These are phyloP conservation scores for Perdita meconis DNA, from an alignment of 2,888 invertebrate species.

Conservation along the genomic window DNA sequence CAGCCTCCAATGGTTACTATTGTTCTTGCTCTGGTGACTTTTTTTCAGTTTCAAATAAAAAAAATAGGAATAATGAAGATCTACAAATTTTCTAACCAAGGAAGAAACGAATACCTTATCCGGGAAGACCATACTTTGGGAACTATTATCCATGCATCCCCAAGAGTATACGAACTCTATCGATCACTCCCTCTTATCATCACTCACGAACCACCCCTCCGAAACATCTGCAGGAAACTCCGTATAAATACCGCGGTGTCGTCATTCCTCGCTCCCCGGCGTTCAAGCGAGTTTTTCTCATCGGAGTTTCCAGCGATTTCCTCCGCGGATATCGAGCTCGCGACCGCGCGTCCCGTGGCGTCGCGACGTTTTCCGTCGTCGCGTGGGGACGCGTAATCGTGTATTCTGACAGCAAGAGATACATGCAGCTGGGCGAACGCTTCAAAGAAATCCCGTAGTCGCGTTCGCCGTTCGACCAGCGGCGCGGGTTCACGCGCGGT, in stretches of 20 bases:
- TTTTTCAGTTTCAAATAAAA: too few relatives aligned
- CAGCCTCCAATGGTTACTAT: too few relatives aligned
- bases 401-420: constrained; percentile 4
- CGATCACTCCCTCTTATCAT: neutral
- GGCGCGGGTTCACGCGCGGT: constrained; percentile 42
- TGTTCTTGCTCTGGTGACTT: too few relatives aligned
- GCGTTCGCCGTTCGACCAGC: neutral
- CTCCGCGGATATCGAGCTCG: neutral
- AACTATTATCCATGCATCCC: too few relatives aligned
- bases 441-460: constrained; percentile 27
- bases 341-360: neutral
- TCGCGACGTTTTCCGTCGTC: neutral
- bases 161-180: too few relatives aligned
- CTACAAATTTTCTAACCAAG: too few relatives aligned
- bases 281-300: neutral
- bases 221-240: neutral
- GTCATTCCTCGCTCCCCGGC: neutral
- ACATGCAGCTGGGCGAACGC: constrained; percentile 3
- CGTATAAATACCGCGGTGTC: neutral
- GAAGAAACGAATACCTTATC: too few relatives aligned
- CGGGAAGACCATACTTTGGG: too few relatives aligned
- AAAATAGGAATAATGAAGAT: too few relatives aligned
- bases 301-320: neutral
- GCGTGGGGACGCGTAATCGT: constrained; percentile 10
- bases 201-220: too few relatives aligned